phyloP scores from a whole-genome alignment of 2,113 vertebrate species.

The Todiramphus saurophagus region DNA sequence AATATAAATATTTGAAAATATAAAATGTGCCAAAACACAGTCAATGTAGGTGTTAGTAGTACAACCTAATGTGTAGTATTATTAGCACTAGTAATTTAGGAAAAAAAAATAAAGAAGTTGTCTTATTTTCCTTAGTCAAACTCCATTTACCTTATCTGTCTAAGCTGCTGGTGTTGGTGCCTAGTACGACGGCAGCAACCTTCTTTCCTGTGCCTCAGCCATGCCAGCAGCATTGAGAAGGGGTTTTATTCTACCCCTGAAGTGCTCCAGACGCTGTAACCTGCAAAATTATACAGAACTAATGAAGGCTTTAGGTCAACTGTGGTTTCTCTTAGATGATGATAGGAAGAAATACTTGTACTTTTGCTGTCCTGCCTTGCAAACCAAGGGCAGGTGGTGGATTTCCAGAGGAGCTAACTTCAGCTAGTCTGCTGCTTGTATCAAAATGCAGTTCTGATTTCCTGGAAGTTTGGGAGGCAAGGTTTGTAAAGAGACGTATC shows the following conservation, averaged over 20 bases:
- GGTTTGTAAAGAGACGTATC: background rate
- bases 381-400: background rate
- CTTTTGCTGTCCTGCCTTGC: background rate
- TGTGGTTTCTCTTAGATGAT: background rate
- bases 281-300: background rate
- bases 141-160: background rate
- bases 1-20: background rate
- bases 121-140: background rate
- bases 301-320: background rate
- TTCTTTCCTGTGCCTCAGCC: fast-evolving
- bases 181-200: background rate
- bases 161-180: background rate
- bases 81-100: background rate
- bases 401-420: background rate
- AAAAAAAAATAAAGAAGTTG: background rate
- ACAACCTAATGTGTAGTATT: fast-evolving
- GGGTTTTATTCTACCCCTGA: background rate
- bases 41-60: background rate
- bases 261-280: background rate
- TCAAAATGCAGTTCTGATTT: background rate
- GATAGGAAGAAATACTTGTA: background rate
- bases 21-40: background rate
- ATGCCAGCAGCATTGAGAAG: background rate
- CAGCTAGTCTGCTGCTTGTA: background rate
- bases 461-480: background rate